A percentile compares a stretch with the other conserved stretches of the same genome.
Conservation (phyloP, 2,888 invertebrate species). For the Hypsopygia costalis region DNA sequence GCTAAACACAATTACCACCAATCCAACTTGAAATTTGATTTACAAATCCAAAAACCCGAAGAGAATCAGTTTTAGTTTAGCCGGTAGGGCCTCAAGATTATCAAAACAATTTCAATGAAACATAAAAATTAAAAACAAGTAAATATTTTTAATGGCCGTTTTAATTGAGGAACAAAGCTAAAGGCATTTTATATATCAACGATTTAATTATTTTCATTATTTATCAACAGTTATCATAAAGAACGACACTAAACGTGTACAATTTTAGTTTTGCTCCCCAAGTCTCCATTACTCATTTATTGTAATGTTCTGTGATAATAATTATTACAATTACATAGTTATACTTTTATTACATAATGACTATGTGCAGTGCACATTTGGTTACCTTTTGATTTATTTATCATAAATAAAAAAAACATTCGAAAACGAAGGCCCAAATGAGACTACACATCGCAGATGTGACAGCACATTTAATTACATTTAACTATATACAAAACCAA, state of each 20-base stretch:
- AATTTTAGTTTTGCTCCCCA: slow-evolving; percentile 70
- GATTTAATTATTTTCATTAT: slow-evolving; percentile 31
- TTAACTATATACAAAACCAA: slow-evolving; percentile 32
- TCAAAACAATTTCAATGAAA: too few species aligned
- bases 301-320: slow-evolving; percentile 41
- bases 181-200: slow-evolving; percentile 38
- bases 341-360: slow-evolving; percentile 40
- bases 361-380: slow-evolving; percentile 47
- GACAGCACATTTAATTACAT: slow-evolving; percentile 19
- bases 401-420: slow-evolving; percentile 33
- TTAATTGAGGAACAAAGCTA: slow-evolving; percentile 71
- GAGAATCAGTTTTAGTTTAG: too few species aligned
- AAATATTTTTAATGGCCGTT: slow-evolving; percentile 36
- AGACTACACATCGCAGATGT: slow-evolving; percentile 30
- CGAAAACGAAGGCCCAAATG: slow-evolving; percentile 33
- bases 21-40: too few species aligned
- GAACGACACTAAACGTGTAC: slow-evolving; percentile 29
- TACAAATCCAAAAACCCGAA: too few species aligned
- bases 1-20: too few species aligned
- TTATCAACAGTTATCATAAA: slow-evolving; percentile 40
- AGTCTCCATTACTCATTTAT: slow-evolving; percentile 51
- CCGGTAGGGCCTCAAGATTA: too few species aligned
- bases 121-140: too few species aligned
- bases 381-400: slow-evolving; percentile 26
- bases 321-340: slow-evolving; percentile 40